Conservation (phyloP, 2,797 vertebrate species). For the Arctocebus calabarensis region DNA sequence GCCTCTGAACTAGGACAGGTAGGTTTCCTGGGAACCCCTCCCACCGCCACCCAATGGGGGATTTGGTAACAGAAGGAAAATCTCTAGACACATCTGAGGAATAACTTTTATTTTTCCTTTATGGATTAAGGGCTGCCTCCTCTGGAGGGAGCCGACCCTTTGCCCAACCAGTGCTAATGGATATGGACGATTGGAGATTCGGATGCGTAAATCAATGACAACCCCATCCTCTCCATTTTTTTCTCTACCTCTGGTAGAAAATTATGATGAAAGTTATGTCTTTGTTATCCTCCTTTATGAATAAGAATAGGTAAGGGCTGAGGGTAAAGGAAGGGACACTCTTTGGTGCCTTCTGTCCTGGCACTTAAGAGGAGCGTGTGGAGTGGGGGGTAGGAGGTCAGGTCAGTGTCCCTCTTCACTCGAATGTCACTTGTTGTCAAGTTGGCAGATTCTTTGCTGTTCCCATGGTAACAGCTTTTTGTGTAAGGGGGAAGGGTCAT, state of each 20-base stretch:
- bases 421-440: slow-evolving; percentile 88
- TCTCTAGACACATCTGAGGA: neutral
- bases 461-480: slow-evolving; percentile 86
- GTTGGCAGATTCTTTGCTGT: slow-evolving; percentile 84
- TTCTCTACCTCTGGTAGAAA: neutral
- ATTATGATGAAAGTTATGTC: neutral
- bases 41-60: neutral
- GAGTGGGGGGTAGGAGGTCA: neutral
- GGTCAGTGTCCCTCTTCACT: slow-evolving; percentile 84
- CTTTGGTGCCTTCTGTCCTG: neutral
- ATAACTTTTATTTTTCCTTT: too few species aligned
- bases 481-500: slow-evolving; percentile 83
- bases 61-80: neutral
- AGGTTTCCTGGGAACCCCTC: neutral
- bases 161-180: fast-evolving
- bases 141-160: neutral
- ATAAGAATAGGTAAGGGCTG: neutral
- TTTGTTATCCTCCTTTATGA: neutral
- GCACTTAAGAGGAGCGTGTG: neutral
- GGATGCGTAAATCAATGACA: neutral
- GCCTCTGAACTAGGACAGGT: fast-evolving
- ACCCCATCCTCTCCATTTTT: too few species aligned
- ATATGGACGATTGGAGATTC: fast-evolving
- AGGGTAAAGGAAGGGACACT: neutral
- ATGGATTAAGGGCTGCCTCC: fast-evolving